These are phyloP conservation scores for Hydraecia micacea DNA, from an alignment of 2,888 invertebrate species.

Conservation along the genomic window DNA sequence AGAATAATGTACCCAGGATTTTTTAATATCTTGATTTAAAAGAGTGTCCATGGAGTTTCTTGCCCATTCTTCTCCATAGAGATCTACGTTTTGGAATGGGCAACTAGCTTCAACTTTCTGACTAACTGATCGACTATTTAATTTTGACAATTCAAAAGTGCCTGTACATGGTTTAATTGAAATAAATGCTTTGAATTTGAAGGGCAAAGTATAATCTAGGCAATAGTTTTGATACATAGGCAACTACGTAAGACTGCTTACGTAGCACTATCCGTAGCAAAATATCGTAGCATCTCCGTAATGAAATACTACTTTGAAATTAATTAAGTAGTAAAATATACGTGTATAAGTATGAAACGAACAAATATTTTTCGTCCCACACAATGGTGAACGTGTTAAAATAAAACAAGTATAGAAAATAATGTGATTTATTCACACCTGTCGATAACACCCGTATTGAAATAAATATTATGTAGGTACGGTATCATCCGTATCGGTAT, in stretches of 20 bases:
- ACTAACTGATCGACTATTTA: no score
- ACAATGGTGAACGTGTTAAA: no score
- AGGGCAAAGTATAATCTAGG: neutral
- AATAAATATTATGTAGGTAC: neutral
- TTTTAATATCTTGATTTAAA: no score
- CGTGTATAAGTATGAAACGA: neutral
- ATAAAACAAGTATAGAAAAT: neutral
- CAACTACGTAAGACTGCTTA: neutral
- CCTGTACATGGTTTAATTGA: no score
- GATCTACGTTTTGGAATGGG: no score
- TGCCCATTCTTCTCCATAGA: no score
- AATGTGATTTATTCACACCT: neutral
- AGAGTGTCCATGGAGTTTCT: no score
- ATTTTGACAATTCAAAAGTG: no score
- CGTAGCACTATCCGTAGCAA: neutral
- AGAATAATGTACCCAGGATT: no score
- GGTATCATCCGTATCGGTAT: neutral
- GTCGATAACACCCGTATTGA: slow-evolving; percentile 25
- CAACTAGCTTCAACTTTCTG: no score
- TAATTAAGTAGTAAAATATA: neutral
- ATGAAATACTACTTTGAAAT: neutral
- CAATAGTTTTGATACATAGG: neutral
- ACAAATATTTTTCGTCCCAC: neutral
- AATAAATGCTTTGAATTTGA: no score
- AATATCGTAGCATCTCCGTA: neutral